These are phyloP conservation scores for Tauraco hartlaubi DNA, from an alignment of 2,797 vertebrate species.

Conservation along the genomic window DNA sequence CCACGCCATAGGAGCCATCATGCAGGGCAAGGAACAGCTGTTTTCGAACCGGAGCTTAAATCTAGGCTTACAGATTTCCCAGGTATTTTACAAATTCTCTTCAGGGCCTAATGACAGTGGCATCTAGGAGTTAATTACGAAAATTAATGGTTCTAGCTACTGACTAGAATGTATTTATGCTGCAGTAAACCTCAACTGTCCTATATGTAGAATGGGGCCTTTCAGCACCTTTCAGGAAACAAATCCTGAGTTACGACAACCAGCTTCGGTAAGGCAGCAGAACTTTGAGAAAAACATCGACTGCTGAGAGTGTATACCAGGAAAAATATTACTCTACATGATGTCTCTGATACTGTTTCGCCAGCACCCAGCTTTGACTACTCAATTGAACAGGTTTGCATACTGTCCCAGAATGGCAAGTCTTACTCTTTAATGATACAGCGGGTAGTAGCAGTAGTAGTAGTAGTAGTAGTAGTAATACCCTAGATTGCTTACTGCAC, in stretches of 20 bases:
- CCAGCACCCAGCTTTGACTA: neutral
- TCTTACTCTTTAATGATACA: neutral
- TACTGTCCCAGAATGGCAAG: neutral
- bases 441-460: neutral
- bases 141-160: neutral
- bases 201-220: neutral
- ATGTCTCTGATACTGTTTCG: neutral
- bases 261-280: neutral
- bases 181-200: neutral
- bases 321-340: accelerated
- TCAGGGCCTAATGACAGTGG: neutral
- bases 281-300: neutral
- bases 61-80: neutral
- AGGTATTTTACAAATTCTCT: neutral
- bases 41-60: neutral
- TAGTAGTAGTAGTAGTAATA: neutral
- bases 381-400: neutral
- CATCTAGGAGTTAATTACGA: neutral
- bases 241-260: neutral
- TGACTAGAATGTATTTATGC: neutral
- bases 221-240: neutral
- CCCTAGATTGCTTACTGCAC: neutral
- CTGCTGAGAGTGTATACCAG: neutral
- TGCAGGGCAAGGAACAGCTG: neutral
- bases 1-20: neutral